These are phyloP conservation scores for Mesocricetus auratus DNA, from an alignment of 2,113 vertebrate genomes.

Conservation along the genomic window DNA sequence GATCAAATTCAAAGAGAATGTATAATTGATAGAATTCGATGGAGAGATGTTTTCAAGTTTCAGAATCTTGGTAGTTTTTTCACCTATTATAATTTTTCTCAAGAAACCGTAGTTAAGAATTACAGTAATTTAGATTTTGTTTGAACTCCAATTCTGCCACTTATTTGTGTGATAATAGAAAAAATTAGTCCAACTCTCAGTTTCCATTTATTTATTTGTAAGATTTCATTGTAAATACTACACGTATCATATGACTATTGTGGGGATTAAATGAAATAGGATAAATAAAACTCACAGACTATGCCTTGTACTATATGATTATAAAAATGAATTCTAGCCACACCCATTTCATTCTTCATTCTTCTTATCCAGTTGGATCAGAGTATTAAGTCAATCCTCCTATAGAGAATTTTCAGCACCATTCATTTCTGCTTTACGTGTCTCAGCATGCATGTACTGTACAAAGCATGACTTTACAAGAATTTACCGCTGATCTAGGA, in stretches of 20 bases:
- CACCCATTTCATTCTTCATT: neutral
- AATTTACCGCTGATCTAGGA: neutral
- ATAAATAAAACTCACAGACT: neutral
- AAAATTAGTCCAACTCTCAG: neutral
- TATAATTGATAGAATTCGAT: neutral
- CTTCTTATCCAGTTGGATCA: neutral
- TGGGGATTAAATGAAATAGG: neutral
- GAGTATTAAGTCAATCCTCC: neutral
- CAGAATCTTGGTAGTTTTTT: neutral
- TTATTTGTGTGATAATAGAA: neutral
- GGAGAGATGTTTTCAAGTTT: neutral
- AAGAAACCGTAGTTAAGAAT: neutral
- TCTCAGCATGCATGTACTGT: neutral
- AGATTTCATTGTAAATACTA: neutral
- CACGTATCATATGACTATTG: neutral
- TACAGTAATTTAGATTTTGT: neutral
- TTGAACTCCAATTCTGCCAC: neutral
- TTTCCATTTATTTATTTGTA: neutral
- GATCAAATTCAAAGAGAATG: neutral
- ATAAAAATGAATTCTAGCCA: neutral
- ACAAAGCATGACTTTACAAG: neutral
- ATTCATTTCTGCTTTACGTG: neutral
- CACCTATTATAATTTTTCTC: neutral
- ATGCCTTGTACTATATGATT: neutral
- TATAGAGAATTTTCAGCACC: neutral